Conservation (phyloP, 2,113 vertebrate genomes). For the Anguilla japonica region DNA sequence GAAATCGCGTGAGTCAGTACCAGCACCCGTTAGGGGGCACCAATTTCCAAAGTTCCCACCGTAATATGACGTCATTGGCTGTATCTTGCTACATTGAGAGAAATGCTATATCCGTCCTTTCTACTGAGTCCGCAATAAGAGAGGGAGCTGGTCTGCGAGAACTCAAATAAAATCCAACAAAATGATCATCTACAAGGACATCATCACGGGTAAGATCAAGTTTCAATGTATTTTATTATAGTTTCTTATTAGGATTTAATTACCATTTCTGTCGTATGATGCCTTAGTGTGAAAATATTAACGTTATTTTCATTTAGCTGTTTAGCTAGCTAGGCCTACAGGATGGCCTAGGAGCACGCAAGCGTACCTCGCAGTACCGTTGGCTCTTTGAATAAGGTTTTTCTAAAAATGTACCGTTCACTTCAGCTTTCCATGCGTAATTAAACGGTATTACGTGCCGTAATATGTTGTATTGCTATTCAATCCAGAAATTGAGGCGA, state of each 20-base stretch:
- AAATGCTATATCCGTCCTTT: constrained; percentile 40
- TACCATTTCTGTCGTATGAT: neutral
- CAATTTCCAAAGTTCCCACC: neutral
- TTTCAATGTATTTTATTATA: fast-evolving
- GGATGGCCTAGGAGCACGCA: neutral
- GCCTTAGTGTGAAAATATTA: neutral
- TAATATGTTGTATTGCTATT: too few relatives aligned
- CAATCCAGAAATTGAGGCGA: too few relatives aligned
- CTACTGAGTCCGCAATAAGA: neutral
- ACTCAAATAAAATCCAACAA: constrained; percentile 44
- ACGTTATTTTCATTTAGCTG: neutral
- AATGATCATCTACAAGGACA: constrained; percentile 83
- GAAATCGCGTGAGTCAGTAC: neutral
- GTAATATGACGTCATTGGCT: constrained; percentile 34
- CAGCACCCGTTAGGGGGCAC: constrained; percentile 12
- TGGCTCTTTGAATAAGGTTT: neutral
- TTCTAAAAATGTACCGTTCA: neutral
- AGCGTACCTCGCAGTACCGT: too few relatives aligned
- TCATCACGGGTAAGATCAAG: constrained; percentile 67
- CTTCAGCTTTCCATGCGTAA: too few relatives aligned
- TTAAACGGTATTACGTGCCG: too few relatives aligned
- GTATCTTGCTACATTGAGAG: constrained; percentile 37
- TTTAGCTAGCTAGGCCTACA: neutral
- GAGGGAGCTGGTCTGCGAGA: constrained; percentile 23
- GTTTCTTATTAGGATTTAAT: neutral